phyloP scores from a whole-genome alignment of 2,888 invertebrate species.

The Tetheella fluctuosa region DNA sequence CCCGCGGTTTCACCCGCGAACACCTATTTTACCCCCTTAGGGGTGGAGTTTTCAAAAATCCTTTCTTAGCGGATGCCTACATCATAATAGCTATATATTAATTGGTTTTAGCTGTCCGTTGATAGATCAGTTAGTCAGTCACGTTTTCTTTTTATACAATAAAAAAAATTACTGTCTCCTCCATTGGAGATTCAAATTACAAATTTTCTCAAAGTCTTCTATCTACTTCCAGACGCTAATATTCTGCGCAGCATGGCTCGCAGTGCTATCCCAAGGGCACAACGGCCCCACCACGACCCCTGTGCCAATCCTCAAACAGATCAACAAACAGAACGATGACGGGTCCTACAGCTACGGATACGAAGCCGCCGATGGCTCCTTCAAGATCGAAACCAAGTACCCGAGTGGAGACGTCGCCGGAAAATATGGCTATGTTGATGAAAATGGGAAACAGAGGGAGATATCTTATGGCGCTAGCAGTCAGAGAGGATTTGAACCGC shows the following conservation, averaged over 20 bases:
- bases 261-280: slow-evolving; percentile 65
- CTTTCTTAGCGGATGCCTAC: no score
- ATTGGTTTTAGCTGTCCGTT: no score
- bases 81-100: no score
- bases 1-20: no score
- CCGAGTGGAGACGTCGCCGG: slow-evolving; percentile 93
- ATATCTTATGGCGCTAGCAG: slow-evolving; percentile 94
- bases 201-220: slow-evolving; percentile 14
- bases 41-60: no score
- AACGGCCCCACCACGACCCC: slow-evolving; percentile 88
- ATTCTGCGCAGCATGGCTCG: slow-evolving; percentile 44
- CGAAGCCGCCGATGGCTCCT: slow-evolving; percentile 93
- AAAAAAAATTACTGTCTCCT: no score
- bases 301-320: slow-evolving; percentile 92
- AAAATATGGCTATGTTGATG: slow-evolving; percentile 95
- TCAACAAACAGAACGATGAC: slow-evolving; percentile 93
- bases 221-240: slow-evolving; percentile 47
- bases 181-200: no score
- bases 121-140: no score
- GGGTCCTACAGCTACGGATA: slow-evolving; percentile 95
- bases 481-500: slow-evolving; percentile 91
- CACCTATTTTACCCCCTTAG: no score
- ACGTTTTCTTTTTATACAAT: no score
- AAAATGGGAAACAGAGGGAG: slow-evolving; percentile 89
- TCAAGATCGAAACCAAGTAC: slow-evolving; percentile 95